Conservation (phyloP, 1,140 invertebrate genomes). For the Lucilia cuprina region DNA sequence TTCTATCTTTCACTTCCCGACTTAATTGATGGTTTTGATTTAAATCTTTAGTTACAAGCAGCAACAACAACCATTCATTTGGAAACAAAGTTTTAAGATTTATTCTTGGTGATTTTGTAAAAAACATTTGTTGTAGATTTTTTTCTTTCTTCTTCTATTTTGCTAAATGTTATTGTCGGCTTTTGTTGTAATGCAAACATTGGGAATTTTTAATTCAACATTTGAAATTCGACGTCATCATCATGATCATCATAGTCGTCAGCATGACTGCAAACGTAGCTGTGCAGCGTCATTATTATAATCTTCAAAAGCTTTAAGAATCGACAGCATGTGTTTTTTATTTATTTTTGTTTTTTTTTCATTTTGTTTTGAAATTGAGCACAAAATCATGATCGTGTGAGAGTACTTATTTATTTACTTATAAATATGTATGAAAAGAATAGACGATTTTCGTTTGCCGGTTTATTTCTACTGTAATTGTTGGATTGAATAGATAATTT, state of each 20-base stretch:
- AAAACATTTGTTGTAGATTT: no score
- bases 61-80: neutral
- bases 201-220: neutral
- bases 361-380: neutral
- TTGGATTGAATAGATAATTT: no score
- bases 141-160: no score
- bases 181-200: neutral
- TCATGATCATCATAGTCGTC: neutral
- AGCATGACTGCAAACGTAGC: neutral
- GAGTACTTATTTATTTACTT: neutral
- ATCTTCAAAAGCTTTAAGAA: neutral
- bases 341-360: no score
- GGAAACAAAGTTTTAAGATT: no score
- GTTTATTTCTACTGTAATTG: neutral
- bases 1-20: conserved; percentile 2
- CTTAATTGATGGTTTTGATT: conserved; percentile 34
- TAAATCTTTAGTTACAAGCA: conserved; percentile 1
- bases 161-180: neutral
- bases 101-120: no score
- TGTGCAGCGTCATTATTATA: neutral
- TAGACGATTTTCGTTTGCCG: neutral
- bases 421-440: neutral
- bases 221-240: neutral
- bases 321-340: neutral
- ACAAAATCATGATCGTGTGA: conserved; percentile 35